A percentile compares a stretch with the other conserved stretches of the same genome.
phyloP scores from a whole-genome alignment of 2,888 invertebrate genomes.

The Melanargia galathea region DNA sequence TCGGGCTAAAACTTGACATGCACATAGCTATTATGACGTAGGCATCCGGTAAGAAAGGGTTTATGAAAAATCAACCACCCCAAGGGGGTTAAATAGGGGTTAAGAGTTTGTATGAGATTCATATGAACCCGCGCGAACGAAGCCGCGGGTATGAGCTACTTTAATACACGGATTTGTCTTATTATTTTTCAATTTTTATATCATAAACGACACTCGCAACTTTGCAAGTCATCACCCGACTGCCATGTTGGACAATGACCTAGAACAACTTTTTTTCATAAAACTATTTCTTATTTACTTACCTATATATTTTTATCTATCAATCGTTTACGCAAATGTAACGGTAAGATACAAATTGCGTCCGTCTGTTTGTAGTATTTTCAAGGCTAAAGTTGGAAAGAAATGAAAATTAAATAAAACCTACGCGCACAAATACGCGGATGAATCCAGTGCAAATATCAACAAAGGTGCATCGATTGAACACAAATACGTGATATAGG shows the following conservation, averaged over 20 bases:
- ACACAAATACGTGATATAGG: conserved; percentile 32
- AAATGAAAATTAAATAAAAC: too few relatives aligned
- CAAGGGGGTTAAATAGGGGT: too few relatives aligned
- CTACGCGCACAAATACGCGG: background rate
- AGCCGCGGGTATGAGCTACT: too few relatives aligned
- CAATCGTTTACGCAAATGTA: background rate
- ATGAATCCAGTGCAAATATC: conserved; percentile 6
- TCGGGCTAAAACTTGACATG: too few relatives aligned
- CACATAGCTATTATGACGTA: too few relatives aligned
- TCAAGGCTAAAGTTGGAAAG: background rate
- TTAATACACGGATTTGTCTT: background rate
- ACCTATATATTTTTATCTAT: background rate
- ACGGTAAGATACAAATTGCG: too few relatives aligned
- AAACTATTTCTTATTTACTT: conserved; percentile 2
- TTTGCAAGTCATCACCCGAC: background rate
- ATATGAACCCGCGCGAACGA: too few relatives aligned
- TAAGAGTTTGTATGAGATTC: too few relatives aligned
- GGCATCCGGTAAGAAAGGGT: too few relatives aligned
- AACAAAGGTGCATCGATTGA: conserved; percentile 17
- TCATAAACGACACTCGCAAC: background rate
- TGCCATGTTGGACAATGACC: conserved; percentile 4
- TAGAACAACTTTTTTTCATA: conserved; percentile 5
- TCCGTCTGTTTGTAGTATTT: background rate
- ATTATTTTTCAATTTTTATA: background rate
- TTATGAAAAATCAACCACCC: too few relatives aligned